Conservation (phyloP, 2,888 invertebrate genomes). For the Agonopterix heracliana region DNA sequence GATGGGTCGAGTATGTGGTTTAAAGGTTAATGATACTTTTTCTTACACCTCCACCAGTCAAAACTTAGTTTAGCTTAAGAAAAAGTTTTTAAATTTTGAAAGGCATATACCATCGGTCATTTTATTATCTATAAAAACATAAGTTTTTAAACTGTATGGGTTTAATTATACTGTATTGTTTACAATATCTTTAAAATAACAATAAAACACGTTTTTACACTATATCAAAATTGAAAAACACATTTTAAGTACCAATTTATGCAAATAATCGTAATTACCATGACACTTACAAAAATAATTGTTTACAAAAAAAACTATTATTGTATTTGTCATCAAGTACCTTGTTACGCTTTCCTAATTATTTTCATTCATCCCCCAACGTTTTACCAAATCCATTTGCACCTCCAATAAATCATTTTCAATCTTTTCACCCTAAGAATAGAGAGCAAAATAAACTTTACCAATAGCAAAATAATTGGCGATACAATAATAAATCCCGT, state of each 20-base stretch:
- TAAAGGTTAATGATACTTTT: too few species aligned
- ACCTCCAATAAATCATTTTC: background rate
- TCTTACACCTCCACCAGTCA: too few species aligned
- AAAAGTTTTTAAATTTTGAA: too few species aligned
- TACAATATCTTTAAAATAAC: too few species aligned
- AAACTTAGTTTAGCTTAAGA: too few species aligned
- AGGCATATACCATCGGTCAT: too few species aligned
- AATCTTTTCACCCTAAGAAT: too few species aligned
- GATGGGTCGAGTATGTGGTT: too few species aligned
- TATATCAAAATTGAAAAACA: background rate
- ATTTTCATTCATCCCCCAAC: conserved; percentile 42
- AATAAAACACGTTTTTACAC: too few species aligned
- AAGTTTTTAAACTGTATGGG: too few species aligned
- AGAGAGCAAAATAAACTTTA: background rate
- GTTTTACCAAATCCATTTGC: conserved; percentile 6
- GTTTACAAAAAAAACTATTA: background rate
- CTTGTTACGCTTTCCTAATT: conserved; percentile 53
- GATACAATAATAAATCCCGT: conserved; percentile 46
- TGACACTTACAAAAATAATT: background rate
- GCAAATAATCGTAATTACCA: background rate
- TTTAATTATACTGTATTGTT: too few species aligned
- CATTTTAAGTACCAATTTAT: background rate
- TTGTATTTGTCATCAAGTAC: conserved; percentile 22
- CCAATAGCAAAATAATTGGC: background rate
- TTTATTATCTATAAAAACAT: too few species aligned